A percentile compares a stretch with the other conserved stretches of the same genome.
These are phyloP conservation scores for Phaetusa simplex DNA, from an alignment of 2,113 vertebrate genomes.

Conservation along the genomic window DNA sequence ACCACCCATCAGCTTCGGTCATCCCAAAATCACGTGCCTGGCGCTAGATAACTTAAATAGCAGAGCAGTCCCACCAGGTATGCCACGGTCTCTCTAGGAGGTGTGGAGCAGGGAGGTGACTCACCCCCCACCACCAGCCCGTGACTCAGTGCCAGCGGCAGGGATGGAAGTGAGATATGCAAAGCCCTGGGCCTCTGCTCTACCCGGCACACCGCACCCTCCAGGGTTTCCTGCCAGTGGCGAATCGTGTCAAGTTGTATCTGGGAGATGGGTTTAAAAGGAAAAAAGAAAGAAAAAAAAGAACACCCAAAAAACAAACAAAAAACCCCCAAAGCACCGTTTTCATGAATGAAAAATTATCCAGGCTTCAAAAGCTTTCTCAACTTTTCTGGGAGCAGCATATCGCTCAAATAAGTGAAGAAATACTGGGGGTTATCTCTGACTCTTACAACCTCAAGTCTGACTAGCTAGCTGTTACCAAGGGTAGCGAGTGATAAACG, in stretches of 20 bases:
- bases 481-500: not conserved
- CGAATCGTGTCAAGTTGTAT: not conserved
- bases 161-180: not conserved
- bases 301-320: not conserved
- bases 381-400: not conserved
- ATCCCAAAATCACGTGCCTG: not conserved
- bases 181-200: not conserved
- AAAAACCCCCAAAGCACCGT: not conserved
- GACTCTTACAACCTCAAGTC: not conserved
- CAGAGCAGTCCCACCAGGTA: not conserved
- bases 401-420: not conserved
- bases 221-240: not conserved
- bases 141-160: not conserved
- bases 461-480: not conserved
- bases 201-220: not conserved
- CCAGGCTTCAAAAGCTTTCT: not conserved
- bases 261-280: not conserved
- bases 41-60: not conserved
- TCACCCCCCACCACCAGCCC: not conserved
- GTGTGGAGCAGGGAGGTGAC: not conserved
- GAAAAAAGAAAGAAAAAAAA: not conserved
- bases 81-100: not conserved
- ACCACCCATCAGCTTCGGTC: fast-evolving
- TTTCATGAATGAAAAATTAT: conserved; percentile 10
- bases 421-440: not conserved